A percentile compares a stretch with the other conserved stretches of the same genome.
Conservation (phyloP, 2,888 invertebrate species). For the Colletes collaris region DNA sequence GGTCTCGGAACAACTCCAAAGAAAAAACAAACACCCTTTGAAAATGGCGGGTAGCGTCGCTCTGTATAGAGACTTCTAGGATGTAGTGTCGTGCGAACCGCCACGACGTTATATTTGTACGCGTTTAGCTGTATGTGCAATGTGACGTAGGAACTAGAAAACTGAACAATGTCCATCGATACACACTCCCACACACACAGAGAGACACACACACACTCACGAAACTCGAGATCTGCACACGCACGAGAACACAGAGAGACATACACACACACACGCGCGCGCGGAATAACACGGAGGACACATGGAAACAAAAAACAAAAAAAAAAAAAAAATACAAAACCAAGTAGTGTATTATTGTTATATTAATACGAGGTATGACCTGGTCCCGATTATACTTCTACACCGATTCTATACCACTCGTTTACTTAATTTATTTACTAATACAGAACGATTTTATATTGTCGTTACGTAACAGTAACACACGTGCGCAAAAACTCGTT, state of each 20-base stretch:
- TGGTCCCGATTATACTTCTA: conserved; percentile 64
- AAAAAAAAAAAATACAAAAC: conserved; percentile 46
- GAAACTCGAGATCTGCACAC: conserved; percentile 18
- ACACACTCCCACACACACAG: conserved; percentile 5
- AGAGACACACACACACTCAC: background rate
- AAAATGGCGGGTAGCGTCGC: conserved; percentile 78
- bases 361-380: conserved; percentile 62
- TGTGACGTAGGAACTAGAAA: conserved; percentile 79
- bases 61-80: conserved; percentile 80
- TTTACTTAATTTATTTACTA: conserved; percentile 81
- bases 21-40: conserved; percentile 61
- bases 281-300: conserved; percentile 23
- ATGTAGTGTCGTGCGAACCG: conserved; percentile 76
- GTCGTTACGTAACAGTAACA: conserved; percentile 68
- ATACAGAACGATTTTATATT: conserved; percentile 78
- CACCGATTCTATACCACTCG: conserved; percentile 71
- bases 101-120: conserved; percentile 81
- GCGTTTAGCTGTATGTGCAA: conserved; percentile 78
- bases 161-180: conserved; percentile 65
- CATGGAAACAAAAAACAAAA: conserved; percentile 41
- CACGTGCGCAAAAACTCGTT: conserved; percentile 65
- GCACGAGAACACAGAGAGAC: conserved; percentile 32
- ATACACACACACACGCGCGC: conserved; percentile 34
- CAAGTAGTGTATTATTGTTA: conserved; percentile 77
- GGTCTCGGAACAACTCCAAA: conserved; percentile 53